A percentile compares a stretch with the other conserved stretches of the same genome.
Conservation (phyloP, 2,113 vertebrate species). For the Hipposideros armiger region DNA sequence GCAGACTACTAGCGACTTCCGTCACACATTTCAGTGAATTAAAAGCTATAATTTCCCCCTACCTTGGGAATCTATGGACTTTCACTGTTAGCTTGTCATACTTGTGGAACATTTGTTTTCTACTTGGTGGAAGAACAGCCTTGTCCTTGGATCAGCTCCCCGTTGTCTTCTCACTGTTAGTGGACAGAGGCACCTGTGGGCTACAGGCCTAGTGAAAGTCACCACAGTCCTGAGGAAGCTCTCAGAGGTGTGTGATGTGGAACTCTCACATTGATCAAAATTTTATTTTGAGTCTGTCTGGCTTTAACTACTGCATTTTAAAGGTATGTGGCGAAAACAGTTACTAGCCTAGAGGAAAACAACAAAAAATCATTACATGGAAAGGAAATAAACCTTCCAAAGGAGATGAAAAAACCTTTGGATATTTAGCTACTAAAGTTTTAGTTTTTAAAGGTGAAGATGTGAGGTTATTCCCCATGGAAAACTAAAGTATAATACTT, state of each 20-base stretch:
- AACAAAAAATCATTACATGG: conserved; percentile 58
- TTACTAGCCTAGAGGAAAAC: conserved; percentile 56
- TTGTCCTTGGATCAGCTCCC: not conserved
- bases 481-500: conserved; percentile 63
- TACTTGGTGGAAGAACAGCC: not conserved
- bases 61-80: not conserved
- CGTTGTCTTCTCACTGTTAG: not conserved
- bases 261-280: not conserved
- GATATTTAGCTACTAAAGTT: conserved; percentile 58
- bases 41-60: not conserved
- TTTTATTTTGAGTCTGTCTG: conserved; percentile 50
- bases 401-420: conserved; percentile 62
- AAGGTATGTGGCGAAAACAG: conserved; percentile 68
- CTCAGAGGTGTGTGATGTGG: not conserved
- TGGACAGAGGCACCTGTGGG: not conserved
- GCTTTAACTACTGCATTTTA: conserved; percentile 72
- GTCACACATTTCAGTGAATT: not conserved
- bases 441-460: conserved; percentile 30
- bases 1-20: not conserved
- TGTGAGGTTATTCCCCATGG: conserved; percentile 55
- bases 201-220: not conserved
- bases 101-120: not conserved
- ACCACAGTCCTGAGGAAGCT: not conserved
- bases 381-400: conserved; percentile 52
- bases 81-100: not conserved